phyloP scores from a whole-genome alignment of 2,888 invertebrate species.

The Cancer borealis region DNA sequence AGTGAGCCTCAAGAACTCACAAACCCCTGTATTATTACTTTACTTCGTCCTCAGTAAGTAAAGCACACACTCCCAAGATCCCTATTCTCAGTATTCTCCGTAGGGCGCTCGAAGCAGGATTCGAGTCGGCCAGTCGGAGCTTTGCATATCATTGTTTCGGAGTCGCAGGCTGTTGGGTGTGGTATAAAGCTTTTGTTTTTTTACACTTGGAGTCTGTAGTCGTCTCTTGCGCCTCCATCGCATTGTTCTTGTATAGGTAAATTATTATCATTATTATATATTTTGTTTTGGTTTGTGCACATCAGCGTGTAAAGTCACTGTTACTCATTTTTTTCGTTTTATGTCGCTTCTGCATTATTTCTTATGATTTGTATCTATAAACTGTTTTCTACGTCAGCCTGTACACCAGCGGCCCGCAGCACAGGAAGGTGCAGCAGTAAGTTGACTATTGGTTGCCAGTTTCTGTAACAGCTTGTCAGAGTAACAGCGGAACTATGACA shows the following conservation, averaged over 20 bases:
- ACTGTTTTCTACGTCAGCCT: slow-evolving; percentile 45
- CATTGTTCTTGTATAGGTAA: slow-evolving; percentile 63
- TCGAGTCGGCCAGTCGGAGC: slow-evolving; percentile 7
- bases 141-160: slow-evolving; percentile 50
- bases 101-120: not conserved
- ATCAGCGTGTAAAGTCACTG: slow-evolving; percentile 63
- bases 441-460: slow-evolving; percentile 60
- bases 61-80: not conserved
- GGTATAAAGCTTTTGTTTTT: slow-evolving; percentile 57
- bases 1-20: slow-evolving; percentile 21
- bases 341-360: slow-evolving; percentile 48
- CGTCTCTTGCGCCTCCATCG: slow-evolving; percentile 57
- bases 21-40: slow-evolving; percentile 36
- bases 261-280: slow-evolving; percentile 62
- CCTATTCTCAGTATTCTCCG: slow-evolving; percentile 12
- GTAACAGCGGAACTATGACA: slow-evolving; percentile 49
- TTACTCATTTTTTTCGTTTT: slow-evolving; percentile 31
- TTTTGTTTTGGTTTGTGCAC: slow-evolving; percentile 55
- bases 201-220: slow-evolving; percentile 50
- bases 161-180: slow-evolving; percentile 58
- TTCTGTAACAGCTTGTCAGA: slow-evolving; percentile 59
- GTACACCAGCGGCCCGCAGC: slow-evolving; percentile 34
- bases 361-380: slow-evolving; percentile 33
- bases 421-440: slow-evolving; percentile 51
- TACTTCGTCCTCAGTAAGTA: slow-evolving; percentile 50